phyloP scores from a whole-genome alignment of 2,888 invertebrate genomes.

The Hydriomena furcata region DNA sequence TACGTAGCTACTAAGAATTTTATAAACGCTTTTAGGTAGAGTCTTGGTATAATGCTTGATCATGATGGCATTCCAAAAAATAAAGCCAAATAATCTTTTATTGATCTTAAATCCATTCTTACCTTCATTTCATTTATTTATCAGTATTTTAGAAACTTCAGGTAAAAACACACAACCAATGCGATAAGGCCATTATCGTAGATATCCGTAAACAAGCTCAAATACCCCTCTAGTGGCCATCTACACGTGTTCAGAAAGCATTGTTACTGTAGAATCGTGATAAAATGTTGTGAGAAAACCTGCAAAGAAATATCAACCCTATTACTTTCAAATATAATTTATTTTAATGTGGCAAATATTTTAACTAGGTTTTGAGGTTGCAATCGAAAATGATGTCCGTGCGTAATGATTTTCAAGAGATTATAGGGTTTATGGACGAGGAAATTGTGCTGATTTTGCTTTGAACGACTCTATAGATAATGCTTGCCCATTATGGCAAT shows the following conservation, averaged over 20 bases:
- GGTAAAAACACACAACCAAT: slow-evolving; percentile 35
- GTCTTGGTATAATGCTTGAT: no score
- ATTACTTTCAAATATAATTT: fast-evolving
- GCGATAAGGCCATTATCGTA: slow-evolving; percentile 52
- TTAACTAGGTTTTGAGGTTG: slow-evolving; percentile 8
- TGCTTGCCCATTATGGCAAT: slow-evolving; percentile 45
- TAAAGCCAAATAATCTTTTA: no score
- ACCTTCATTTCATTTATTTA: slow-evolving; percentile 17
- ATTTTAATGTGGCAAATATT: slow-evolving; percentile 13
- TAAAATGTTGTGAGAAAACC: slow-evolving; percentile 10
- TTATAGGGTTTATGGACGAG: background rate
- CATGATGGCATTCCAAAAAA: no score
- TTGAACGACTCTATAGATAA: slow-evolving; percentile 22
- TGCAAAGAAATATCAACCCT: slow-evolving; percentile 17
- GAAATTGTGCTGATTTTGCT: background rate
- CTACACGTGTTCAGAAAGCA: slow-evolving; percentile 73
- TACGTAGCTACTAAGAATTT: no score
- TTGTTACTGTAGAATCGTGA: slow-evolving; percentile 29
- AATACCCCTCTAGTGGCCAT: slow-evolving; percentile 71
- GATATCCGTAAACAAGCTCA: slow-evolving; percentile 63
- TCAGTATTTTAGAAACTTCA: slow-evolving; percentile 19
- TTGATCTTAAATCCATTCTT: background rate
- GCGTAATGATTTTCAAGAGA: background rate
- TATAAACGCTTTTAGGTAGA: no score
- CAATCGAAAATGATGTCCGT: slow-evolving; percentile 3